Evolutionary conservation across 2,113 vertebrate genomes (phyloP), one percentile per base, ranked within the genome.

Genomic region (Protomyctophum bolini): DNA sequence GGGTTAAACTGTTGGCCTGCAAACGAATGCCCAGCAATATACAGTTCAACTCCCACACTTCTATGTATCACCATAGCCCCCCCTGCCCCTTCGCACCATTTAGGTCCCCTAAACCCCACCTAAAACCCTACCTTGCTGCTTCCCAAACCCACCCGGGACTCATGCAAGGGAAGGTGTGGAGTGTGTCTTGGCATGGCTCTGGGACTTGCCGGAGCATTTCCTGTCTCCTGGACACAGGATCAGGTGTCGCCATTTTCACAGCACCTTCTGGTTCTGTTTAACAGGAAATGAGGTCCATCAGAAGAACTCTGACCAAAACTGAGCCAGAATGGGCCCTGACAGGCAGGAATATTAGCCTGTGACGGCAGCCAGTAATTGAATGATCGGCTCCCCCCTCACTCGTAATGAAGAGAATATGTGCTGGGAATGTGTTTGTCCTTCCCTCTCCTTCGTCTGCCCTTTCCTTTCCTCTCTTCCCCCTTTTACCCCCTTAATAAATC

Each of bases 361-460:
- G 92, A 92, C 85, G 90, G 92, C 92, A 92, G 91, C 89, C 90
- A 86, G 92, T 92, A 95, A 94, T 94, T 94, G 93, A 96, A 93
- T 92, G 90, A 93, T 93, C 89, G 82, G 70, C 77, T 75, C 87
- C 85, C 76, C 78, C 80, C 85, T 85, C 84, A 81, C 77, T 84
- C 48, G 11, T 94, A 93, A 91, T 94, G 94, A 93, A 93, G 93
- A 92, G 93, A 94, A 93, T 91, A 92, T 94, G 94, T 93, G 94
- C 75, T 29, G 87, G 90, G 93, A 95, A 94, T 91, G 91, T 89
- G 88, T 92, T 93, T 94, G 92, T 94, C 90, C 87, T 84, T 86
- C 84, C 75, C 75, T 84, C 83, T 89, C 74, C 79, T 83, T 86
- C 65, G 41, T 83, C 79, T 82, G 76, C 75, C 82, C 78, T 86